Conservation (phyloP, 2,113 vertebrate species). For the Pedionomus torquatus region DNA sequence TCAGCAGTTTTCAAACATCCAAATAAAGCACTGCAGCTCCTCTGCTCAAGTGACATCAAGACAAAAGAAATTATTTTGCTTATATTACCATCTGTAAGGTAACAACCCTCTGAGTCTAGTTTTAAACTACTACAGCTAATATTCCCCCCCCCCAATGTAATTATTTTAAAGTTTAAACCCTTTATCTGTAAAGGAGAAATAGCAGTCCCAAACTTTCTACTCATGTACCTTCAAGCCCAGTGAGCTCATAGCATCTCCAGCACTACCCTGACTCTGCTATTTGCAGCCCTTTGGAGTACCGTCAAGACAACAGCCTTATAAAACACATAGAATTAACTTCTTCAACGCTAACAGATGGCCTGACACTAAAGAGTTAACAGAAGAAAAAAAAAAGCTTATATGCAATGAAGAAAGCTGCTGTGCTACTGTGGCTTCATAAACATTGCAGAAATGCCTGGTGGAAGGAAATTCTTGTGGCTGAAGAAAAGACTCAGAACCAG, state of each 20-base stretch:
- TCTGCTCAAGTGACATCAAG: not conserved
- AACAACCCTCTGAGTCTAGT: not conserved
- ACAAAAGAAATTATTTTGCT: not conserved
- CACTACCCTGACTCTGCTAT: not conserved
- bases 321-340: not conserved
- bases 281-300: not conserved
- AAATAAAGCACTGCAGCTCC: not conserved
- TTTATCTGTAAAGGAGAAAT: not conserved
- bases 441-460: not conserved
- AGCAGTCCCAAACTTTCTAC: not conserved
- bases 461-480: slow-evolving; percentile 38
- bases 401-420: not conserved
- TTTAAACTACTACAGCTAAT: not conserved
- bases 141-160: not conserved
- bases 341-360: not conserved
- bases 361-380: not conserved
- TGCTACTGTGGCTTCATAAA: not conserved
- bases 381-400: not conserved
- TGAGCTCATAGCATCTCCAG: not conserved
- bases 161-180: not conserved
- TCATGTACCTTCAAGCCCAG: not conserved
- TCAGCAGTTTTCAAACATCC: not conserved
- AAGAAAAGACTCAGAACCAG: slow-evolving; percentile 4
- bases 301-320: not conserved
- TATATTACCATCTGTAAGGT: accelerated